Evolutionary conservation across 2,797 vertebrate genomes (phyloP).

Genomic region (Lutjanus argentimaculatus): DNA sequence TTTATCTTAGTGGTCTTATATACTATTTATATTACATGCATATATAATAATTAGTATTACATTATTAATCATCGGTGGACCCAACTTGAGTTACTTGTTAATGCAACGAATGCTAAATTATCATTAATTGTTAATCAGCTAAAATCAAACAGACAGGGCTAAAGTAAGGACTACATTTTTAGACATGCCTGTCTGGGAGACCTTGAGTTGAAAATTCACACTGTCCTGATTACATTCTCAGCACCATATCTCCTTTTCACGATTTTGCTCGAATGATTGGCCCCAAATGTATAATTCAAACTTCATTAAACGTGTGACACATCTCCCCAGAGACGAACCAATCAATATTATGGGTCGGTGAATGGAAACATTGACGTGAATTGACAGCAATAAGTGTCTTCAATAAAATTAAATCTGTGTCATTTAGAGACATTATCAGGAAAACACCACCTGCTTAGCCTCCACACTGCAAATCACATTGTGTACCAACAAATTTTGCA

Average conservation of each 20-base stretch:
- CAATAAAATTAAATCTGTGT: background rate
- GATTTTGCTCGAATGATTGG: background rate
- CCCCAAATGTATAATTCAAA: constrained; percentile 7
- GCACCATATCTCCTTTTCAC: background rate
- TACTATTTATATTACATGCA: too few relatives aligned
- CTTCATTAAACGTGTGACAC: background rate
- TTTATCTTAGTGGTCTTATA: too few relatives aligned
- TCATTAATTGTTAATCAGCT: background rate
- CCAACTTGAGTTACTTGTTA: background rate
- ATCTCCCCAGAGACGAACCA: background rate
- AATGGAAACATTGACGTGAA: background rate
- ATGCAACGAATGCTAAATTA: background rate
- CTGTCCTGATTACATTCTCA: background rate
- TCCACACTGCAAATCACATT: background rate
- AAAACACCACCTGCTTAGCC: background rate
- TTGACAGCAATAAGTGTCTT: background rate
- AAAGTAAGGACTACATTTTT: background rate
- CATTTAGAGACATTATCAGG: background rate
- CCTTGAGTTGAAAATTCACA: background rate
- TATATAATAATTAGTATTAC: too few relatives aligned
- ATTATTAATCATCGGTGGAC: background rate
- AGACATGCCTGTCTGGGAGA: background rate
- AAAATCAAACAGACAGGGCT: background rate
- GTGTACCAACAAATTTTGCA: background rate
- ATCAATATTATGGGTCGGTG: background rate